phyloP scores from a whole-genome alignment of 2,888 invertebrate species.

The Vandiemenella viatica region DNA sequence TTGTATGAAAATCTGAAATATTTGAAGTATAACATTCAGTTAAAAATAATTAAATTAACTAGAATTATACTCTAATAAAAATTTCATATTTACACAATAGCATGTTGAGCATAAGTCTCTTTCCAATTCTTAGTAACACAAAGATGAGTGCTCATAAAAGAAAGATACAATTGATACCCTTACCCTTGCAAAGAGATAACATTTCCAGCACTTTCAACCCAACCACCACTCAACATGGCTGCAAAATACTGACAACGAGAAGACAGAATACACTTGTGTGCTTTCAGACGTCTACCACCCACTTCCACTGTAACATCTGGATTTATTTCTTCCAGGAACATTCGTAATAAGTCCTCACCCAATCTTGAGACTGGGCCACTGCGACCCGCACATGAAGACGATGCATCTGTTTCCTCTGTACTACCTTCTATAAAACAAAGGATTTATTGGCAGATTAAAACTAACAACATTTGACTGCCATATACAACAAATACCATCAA shows the following conservation, averaged over 20 bases:
- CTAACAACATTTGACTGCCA: too few relatives aligned
- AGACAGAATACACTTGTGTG: conserved; percentile 82
- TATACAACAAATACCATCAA: too few relatives aligned
- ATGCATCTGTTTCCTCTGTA: conserved; percentile 32
- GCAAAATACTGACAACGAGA: conserved; percentile 88
- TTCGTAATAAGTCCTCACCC: conserved; percentile 73
- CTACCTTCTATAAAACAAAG: conserved; percentile 26
- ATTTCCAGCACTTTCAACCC: conserved; percentile 65
- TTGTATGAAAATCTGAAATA: conserved; percentile 57
- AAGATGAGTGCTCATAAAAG: too few relatives aligned
- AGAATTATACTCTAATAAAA: background rate
- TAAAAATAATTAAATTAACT: background rate
- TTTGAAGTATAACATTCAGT: background rate
- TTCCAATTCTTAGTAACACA: too few relatives aligned
- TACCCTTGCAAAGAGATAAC: conserved; percentile 73
- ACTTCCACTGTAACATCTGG: conserved; percentile 79
- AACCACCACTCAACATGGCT: conserved; percentile 73
- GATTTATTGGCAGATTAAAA: too few relatives aligned
- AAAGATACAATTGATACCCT: too few relatives aligned
- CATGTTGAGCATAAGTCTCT: too few relatives aligned
- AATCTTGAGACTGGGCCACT: conserved; percentile 32
- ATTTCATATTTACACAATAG: background rate
- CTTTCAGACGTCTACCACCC: conserved; percentile 64
- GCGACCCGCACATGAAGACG: conserved; percentile 13
- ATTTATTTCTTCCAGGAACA: conserved; percentile 83